Evolutionary conservation across 35 echinoderm and acorn worm species (phyloP).

Genomic region (Holothuria glaberrima): DNA sequence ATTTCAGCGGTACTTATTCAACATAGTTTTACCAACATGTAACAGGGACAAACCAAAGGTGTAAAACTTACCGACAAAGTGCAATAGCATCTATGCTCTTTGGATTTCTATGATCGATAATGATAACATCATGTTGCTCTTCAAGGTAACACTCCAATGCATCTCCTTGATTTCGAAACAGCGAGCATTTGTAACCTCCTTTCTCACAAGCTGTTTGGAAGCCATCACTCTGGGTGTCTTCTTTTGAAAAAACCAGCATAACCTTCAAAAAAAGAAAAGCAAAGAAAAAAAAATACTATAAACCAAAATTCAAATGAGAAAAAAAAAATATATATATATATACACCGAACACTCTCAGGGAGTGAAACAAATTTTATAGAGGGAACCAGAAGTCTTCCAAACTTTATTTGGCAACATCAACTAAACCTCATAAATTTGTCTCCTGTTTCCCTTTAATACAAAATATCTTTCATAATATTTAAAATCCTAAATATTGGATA

Average conservation of each 20-base stretch:
- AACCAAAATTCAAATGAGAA: too few relatives aligned
- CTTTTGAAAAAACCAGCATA: conserved; percentile 95
- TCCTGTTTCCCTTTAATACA: too few relatives aligned
- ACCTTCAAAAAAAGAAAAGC: conserved; percentile 59
- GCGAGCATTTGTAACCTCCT: conserved; percentile 94
- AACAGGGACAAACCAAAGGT: background rate
- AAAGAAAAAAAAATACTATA: too few relatives aligned
- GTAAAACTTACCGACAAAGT: conserved; percentile 79
- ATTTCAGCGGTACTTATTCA: background rate
- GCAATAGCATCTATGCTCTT: conserved; percentile 89
- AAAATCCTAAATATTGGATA: too few relatives aligned
- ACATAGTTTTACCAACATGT: background rate
- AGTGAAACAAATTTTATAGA: too few relatives aligned
- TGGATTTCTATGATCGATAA: conserved; percentile 87
- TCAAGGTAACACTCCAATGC: conserved; percentile 92
- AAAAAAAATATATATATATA: too few relatives aligned
- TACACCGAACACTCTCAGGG: too few relatives aligned
- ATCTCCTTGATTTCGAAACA: conserved; percentile 77
- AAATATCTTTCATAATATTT: too few relatives aligned
- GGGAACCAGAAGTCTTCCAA: too few relatives aligned
- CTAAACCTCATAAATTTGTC: too few relatives aligned
- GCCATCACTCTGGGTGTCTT: conserved; percentile 91
- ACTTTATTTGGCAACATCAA: too few relatives aligned
- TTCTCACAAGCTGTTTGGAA: conserved; percentile 96
- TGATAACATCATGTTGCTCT: conserved; percentile 90